Base-by-base conservation (phyloP, 2,113 vertebrate species). In the Erpornis zantholeuca region DNA sequence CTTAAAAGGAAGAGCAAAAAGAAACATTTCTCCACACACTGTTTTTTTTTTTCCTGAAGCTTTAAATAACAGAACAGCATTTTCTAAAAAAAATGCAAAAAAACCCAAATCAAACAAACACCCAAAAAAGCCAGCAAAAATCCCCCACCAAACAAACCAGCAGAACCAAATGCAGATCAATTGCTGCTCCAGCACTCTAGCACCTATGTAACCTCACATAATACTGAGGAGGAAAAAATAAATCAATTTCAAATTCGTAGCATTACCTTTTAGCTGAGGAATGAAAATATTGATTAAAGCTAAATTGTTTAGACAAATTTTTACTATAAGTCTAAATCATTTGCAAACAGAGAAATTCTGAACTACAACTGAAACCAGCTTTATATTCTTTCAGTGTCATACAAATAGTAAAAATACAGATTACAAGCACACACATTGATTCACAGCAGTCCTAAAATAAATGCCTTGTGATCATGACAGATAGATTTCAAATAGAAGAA, bases 231-330 rank as follows among this genome's bases (percentile, higher is more conserved):
- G 6, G 19, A 29, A 71, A 42, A 47, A 72, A 72, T 52, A 76
- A 64, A 70, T 29, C 57, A 42, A 31, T 69, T 65, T 86, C 53
- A 47, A 71, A 59, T 59, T 57, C 85, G 24, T 53, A 61, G 44
- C 28, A 47, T 36, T 91, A 56, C n/a, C 31, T 76, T 93, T 40
- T 64, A 89, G 27, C 40, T 88, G 6, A 5, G 33, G 40, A 76
- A 65, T 72, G 23, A 90, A 92, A 93, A 86, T 76, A 88, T 63
- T 84, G 75, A 90, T 94, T 89, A 86, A 85, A 91, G 20, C 14
- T 83, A 82, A 93, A 94, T 91, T 94, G 22, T 90, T 95, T 75
- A 53, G 88, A 83, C 56, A 82, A 92, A 50, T 33, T 90, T 87
- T 88, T 92, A 61, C 50, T 70, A 1, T 35, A 71, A 40, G 29